Conservation (phyloP, 2,888 invertebrate species). For the Thumatha senex region DNA sequence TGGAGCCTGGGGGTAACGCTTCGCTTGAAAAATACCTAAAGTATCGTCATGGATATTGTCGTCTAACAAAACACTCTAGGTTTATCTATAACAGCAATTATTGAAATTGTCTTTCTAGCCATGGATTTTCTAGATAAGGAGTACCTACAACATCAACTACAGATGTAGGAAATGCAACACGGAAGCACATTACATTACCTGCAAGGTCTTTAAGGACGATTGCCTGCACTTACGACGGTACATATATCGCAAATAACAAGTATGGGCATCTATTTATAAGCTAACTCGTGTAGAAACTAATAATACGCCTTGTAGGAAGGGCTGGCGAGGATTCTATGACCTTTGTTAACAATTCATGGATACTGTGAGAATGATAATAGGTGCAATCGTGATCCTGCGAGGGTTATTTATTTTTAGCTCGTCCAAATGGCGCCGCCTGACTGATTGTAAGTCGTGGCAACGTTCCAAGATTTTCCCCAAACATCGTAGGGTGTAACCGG, state of each 20-base stretch:
- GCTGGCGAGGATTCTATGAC: not conserved
- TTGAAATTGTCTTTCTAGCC: not conserved
- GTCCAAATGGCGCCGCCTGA: no score
- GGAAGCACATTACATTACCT: constrained; percentile 37
- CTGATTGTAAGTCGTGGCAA: no score
- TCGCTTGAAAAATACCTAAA: no score
- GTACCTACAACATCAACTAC: constrained; percentile 2
- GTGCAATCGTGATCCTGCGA: no score
- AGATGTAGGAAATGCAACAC: constrained; percentile 44
- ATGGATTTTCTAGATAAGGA: constrained; percentile 9
- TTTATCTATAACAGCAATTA: not conserved
- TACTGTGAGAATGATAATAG: not conserved
- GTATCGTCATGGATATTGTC: no score
- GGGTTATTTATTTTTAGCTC: no score
- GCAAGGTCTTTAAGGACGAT: constrained; percentile 35
- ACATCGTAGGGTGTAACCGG: no score
- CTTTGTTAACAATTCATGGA: not conserved
- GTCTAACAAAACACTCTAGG: no score
- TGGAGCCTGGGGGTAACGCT: no score
- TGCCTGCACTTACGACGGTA: constrained; percentile 4
- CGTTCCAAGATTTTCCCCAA: no score
- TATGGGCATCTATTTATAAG: constrained; percentile 4
- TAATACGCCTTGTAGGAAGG: constrained; percentile 1
- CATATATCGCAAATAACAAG: not conserved
- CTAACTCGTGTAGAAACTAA: not conserved